Evolutionary conservation across 2,113 vertebrate genomes (phyloP).

Genomic region (Genyomyrus donnyi): DNA sequence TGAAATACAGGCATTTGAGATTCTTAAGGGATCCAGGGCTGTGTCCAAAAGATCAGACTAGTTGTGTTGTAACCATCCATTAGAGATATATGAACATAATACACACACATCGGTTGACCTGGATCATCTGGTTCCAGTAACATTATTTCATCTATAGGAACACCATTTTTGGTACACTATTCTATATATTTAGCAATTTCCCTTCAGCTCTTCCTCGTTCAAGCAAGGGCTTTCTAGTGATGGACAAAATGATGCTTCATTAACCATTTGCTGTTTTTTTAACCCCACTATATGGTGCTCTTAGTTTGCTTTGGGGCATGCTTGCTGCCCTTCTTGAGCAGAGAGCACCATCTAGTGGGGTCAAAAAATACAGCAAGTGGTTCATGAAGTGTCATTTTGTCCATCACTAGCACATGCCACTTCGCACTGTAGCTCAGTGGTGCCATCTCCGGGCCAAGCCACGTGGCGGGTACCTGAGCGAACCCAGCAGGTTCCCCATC

Average conservation of each 20-base stretch:
- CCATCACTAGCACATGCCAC: background rate
- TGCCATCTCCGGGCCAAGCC: background rate
- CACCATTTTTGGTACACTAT: background rate
- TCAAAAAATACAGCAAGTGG: background rate
- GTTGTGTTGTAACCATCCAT: background rate
- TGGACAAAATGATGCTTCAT: no score
- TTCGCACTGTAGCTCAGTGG: background rate
- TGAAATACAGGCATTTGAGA: background rate
- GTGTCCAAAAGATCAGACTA: background rate
- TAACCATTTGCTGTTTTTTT: no score
- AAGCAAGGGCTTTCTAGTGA: background rate
- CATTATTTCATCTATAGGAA: background rate
- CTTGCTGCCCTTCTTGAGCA: no score
- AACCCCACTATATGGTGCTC: no score
- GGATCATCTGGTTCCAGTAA: background rate
- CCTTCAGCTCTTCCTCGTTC: background rate
- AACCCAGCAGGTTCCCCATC: slow-evolving; percentile 70
- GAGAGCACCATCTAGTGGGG: background rate
- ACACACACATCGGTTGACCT: background rate
- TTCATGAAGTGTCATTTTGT: background rate
- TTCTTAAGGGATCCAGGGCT: background rate
- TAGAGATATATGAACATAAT: background rate
- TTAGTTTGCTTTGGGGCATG: no score
- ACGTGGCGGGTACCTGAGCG: slow-evolving; percentile 64
- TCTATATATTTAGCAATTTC: background rate